phyloP scores from a whole-genome alignment of 2,888 invertebrate genomes.

The Platypus cylindrus region DNA sequence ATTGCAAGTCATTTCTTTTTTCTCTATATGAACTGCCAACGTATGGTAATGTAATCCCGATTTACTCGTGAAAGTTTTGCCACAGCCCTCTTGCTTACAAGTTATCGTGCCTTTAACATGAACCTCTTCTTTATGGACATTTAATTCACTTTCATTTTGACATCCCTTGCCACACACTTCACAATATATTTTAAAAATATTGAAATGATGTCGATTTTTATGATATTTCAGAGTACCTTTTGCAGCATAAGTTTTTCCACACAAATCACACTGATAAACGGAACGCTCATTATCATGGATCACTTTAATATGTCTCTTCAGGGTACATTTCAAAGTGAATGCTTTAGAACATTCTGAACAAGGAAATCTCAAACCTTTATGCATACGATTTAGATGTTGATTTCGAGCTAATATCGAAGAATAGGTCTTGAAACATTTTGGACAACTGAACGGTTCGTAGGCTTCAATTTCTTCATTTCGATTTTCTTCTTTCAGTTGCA shows the following conservation, averaged over 20 bases:
- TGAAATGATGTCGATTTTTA: constrained; percentile 43
- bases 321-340: neutral
- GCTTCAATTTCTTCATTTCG: no score
- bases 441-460: no score
- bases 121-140: neutral
- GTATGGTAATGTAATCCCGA: constrained; percentile 13
- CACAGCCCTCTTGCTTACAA: neutral
- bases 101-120: neutral
- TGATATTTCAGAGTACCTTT: constrained; percentile 44
- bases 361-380: no score
- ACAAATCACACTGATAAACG: constrained; percentile 9
- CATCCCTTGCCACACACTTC: constrained; percentile 4
- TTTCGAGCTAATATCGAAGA: no score
- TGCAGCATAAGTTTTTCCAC: constrained; percentile 40
- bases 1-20: neutral
- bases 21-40: constrained; percentile 25
- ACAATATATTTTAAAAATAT: constrained; percentile 19
- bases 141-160: neutral
- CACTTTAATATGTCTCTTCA: neutral
- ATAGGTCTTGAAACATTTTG: no score
- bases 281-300: neutral
- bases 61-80: constrained; percentile 13
- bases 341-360: neutral
- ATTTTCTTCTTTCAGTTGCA: no score
- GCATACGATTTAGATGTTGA: no score